Evolutionary conservation across 2,797 vertebrate species (phyloP), one percentile per base, ranked within the genome.

Genomic region (Takifugu ocellatus): DNA sequence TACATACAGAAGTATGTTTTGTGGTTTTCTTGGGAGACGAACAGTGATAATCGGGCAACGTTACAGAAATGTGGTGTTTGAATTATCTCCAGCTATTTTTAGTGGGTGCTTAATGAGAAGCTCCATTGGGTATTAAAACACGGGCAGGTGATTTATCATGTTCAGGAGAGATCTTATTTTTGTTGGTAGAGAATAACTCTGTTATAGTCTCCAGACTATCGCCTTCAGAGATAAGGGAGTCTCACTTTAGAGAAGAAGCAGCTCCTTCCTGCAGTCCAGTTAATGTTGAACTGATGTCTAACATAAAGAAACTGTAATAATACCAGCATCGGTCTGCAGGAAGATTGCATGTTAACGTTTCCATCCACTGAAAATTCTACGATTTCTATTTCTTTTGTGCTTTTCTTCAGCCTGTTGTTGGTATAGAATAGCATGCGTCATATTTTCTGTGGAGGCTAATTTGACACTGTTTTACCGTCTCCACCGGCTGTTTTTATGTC

Each of bases 71-170:
- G 83, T 56, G 49, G 54, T 51, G 51, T 82, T 80, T 79, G 69
- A 84, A 84, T 83, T 72, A 78, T 83, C 80, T 83, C 72, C 62
- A 61, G 68, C 63, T 77, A 48, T 72, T 68, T 72, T 73, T 78
- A 72, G 61, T 3, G 56, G 65, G 56, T 66, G 64, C 58, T 56
- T 68, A 80, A 82, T 82, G 80, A 85, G 77, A 72, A 47, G 65
- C 67, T 56, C 60, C 61, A 24, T 54, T 74, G 75, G 60, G 66
- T 72, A 48, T 72, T 79, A 54, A 70, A 39, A 21, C 66, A 59
- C 27, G 59, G 58, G 76, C 27, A 24, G 60, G 66, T 62, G 71
- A 73, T 79, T 83, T 75, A 70, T 81, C 72, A 70, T 70, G 66
- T 61, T 25, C 58, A 65, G 66, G 49, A 59, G 58, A 71, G 51